Base-by-base conservation (phyloP, 1,140 invertebrate genomes). In the Drosophila ficusphila region DNA sequence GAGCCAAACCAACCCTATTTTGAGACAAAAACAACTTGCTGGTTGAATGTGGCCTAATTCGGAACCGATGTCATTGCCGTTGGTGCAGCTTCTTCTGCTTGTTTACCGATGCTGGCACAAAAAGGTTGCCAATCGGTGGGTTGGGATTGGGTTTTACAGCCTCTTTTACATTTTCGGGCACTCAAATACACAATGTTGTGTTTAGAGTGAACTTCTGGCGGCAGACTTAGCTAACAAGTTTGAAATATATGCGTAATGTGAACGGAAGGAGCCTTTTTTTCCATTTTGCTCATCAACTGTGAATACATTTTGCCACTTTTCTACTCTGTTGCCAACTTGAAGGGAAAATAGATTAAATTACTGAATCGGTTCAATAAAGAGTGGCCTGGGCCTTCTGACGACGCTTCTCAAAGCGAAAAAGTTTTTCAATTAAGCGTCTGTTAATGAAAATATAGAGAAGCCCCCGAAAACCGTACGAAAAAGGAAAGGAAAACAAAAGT, bases 401-500 rank as follows among this genome's bases (percentile, higher is more conserved):
- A 12, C 57, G 33, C 72, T 74, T 73, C 72, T 74, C 76, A 85
- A 81, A 86, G 81, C 58, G 61, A 62, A 81, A 68, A 85, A 86
- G 57, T 85, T 85, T 85, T 85, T 86, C 79, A 85, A 85, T 85
- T 86, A 86, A 76, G 70, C 81, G 70, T 86, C 67, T 85, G 65
- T 86, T 85, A 75, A 76, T 73, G 72, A 86, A 83, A 76, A 79
- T 62, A 64, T 69, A 64, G 60, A 68, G 60, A 56, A 33, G 42
- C 47, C 41, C 41, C 44, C 41, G 29, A 58, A 56, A 39, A 21
- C 31, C 25, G 29, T 48, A 11, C 11, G 38, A 57, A 42, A 42
- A 38, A 46, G 19, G 31, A 57, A 69, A 71, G 52, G 49, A 73
- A 57, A 42, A 21, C 36, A 36, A 47, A 47, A 61, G 36, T 33